Conservation (phyloP, 2,113 vertebrate species). For the Guaruba guarouba region DNA sequence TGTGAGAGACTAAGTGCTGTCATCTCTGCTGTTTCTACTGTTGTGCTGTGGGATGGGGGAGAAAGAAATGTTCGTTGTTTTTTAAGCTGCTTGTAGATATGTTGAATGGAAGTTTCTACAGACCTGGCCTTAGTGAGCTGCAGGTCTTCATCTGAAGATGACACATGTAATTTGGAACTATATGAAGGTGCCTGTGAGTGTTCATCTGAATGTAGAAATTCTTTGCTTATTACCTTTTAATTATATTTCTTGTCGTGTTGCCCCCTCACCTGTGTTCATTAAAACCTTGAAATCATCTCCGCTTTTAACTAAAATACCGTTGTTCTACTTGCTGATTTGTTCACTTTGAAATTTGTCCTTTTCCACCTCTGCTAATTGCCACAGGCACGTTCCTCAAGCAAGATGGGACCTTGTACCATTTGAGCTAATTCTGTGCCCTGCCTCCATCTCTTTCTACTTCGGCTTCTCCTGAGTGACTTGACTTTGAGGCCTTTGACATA, state of each 20-base stretch:
- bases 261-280: background rate
- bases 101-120: background rate
- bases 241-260: background rate
- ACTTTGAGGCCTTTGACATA: background rate
- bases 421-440: background rate
- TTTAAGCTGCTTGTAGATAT: background rate
- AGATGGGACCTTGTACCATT: background rate
- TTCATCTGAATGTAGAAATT: background rate
- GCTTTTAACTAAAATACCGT: background rate
- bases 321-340: background rate
- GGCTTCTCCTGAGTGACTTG: background rate
- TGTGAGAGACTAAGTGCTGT: fast-evolving
- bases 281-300: background rate
- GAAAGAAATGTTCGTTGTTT: background rate
- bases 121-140: background rate
- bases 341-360: background rate
- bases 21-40: background rate
- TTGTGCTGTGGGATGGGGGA: background rate
- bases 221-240: background rate
- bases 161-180: background rate
- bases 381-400: background rate
- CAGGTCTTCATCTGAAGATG: background rate
- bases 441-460: background rate
- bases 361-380: background rate
- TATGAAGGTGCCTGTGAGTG: background rate